Conservation (phyloP, 1,140 invertebrate species). For the Zaprionus davidi region DNA sequence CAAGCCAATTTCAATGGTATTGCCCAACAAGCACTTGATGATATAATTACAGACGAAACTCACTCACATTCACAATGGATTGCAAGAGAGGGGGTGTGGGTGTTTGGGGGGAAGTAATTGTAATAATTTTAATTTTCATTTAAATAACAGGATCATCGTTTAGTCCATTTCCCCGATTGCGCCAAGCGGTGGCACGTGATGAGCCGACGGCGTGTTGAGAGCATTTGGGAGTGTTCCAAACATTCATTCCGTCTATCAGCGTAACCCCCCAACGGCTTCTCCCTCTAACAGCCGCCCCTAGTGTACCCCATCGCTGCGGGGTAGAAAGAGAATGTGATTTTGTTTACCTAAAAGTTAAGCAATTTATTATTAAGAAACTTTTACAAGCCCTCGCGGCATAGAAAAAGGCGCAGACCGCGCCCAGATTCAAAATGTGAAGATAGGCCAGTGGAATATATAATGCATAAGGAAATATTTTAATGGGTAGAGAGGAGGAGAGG, state of each 20-base stretch:
- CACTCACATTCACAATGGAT: not conserved
- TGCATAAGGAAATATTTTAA: constrained; percentile 17
- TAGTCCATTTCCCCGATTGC: constrained; percentile 9
- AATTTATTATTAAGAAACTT: constrained; percentile 80
- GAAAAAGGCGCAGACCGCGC: constrained; percentile 32
- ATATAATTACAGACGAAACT: constrained; percentile 3
- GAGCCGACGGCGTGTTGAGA: constrained; percentile 60
- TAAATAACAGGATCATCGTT: constrained; percentile 36
- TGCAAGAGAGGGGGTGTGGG: not conserved
- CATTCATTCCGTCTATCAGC: not conserved
- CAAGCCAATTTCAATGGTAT: not conserved
- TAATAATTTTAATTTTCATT: constrained; percentile 43
- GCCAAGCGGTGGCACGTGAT: constrained; percentile 50
- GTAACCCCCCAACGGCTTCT: not conserved
- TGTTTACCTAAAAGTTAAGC: constrained; percentile 80
- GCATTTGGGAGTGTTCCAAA: constrained; percentile 42
- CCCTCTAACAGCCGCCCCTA: not conserved
- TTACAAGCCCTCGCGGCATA: constrained; percentile 45
- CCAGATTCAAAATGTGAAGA: constrained; percentile 20
- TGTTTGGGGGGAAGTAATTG: not conserved
- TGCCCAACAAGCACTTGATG: not conserved
- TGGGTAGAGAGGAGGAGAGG: constrained; percentile 1
- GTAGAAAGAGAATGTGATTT: constrained; percentile 55
- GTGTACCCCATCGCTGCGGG: not conserved
- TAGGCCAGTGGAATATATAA: constrained; percentile 24